These are phyloP conservation scores for human (Homo sapiens) DNA, from an alignment of 2,113 vertebrate genomes.

Conservation along the genomic window GRCh38 chr7:67967001-67967500, in stretches of 20 bases:
- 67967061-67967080: neutral
- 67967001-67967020: neutral
- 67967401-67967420: too few relatives aligned
- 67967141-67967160: neutral
- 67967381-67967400: too few relatives aligned
- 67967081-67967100: neutral
- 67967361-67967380: too few relatives aligned
- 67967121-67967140: neutral
- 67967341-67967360: too few relatives aligned
- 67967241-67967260: neutral
- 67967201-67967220: neutral
- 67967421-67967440: too few relatives aligned
- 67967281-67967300: too few relatives aligned
- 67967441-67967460: too few relatives aligned
- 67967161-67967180: neutral
- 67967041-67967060: neutral
- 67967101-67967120: neutral
- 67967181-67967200: neutral
- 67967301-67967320: too few relatives aligned
- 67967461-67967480: too few relatives aligned
- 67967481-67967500: too few relatives aligned
- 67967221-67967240: neutral
- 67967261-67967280: too few relatives aligned
- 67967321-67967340: too few relatives aligned
- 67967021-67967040: neutral